A percentile compares a stretch with the other conserved stretches of the same genome.
Conservation (phyloP, 2,888 invertebrate genomes). For the Ligdia adustata region DNA sequence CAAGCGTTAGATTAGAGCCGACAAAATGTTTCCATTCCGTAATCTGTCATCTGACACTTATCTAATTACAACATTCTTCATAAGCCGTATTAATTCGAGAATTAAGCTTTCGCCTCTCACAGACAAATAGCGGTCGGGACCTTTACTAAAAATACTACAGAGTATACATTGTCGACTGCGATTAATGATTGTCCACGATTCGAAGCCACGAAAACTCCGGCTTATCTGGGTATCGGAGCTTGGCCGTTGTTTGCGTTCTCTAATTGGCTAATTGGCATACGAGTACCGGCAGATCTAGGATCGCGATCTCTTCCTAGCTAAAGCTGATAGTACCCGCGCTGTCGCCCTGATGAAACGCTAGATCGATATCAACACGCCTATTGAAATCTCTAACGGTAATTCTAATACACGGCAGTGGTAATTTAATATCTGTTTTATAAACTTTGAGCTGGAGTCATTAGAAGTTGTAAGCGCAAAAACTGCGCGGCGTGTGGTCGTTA, state of each 20-base stretch:
- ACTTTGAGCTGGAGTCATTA: conserved; percentile 47
- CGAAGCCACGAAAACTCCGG: conserved; percentile 45
- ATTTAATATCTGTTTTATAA: conserved; percentile 48
- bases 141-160: conserved; percentile 34
- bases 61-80: conserved; percentile 57
- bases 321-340: conserved; percentile 65
- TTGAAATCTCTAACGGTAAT: conserved; percentile 69
- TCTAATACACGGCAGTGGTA: conserved; percentile 54
- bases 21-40: conserved; percentile 57
- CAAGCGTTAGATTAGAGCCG: conserved; percentile 44
- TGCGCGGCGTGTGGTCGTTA: conserved; percentile 59
- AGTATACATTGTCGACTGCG: conserved; percentile 30
- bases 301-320: conserved; percentile 76
- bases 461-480: conserved; percentile 60
- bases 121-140: conserved; percentile 48
- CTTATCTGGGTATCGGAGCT: conserved; percentile 38
- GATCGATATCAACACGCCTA: conserved; percentile 72
- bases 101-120: conserved; percentile 43
- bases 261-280: conserved; percentile 84
- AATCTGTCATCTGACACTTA: conserved; percentile 57
- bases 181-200: conserved; percentile 35
- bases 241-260: conserved; percentile 67
- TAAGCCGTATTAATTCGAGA: conserved; percentile 54
- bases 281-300: conserved; percentile 68
- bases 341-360: conserved; percentile 73